Evolutionary conservation across 2,888 invertebrate genomes (phyloP).

Genomic region (Dynastes hyllus): DNA sequence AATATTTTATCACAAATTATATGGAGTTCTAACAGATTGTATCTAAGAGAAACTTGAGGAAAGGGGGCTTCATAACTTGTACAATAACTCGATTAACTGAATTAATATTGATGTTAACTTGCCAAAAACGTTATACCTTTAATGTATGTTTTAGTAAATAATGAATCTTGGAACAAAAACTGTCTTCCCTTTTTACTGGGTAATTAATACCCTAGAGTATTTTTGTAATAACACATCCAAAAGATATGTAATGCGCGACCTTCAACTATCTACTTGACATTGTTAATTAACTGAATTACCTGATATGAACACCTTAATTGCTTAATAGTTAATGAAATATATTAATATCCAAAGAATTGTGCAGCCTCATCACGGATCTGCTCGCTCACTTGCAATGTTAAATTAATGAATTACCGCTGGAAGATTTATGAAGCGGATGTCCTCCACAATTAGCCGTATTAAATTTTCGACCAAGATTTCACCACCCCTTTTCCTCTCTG

Average conservation of each 20-base stretch:
- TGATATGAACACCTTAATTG: slow-evolving; percentile 35
- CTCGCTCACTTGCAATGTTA: slow-evolving; percentile 25
- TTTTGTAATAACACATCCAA: no score
- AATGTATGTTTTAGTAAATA: no score
- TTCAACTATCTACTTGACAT: slow-evolving; percentile 22
- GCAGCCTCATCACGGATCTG: slow-evolving; percentile 13
- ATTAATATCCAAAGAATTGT: slow-evolving; percentile 40
- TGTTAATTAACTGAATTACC: slow-evolving; percentile 29
- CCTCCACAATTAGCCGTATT: slow-evolving; percentile 45
- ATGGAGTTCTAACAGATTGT: no score
- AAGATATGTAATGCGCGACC: background rate
- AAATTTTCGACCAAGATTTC: slow-evolving; percentile 46
- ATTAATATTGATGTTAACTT: no score
- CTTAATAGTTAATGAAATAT: slow-evolving; percentile 40
- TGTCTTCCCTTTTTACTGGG: no score
- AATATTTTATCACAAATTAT: no score
- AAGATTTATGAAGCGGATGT: slow-evolving; percentile 45
- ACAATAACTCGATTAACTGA: no score
- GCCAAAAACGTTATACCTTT: no score
- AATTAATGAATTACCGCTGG: slow-evolving; percentile 43
- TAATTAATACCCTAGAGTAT: no score
- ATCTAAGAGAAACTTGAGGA: no score
- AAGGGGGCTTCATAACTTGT: no score
- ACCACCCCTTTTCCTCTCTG: background rate
- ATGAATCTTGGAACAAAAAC: no score